Evolutionary conservation across 37 sponge, comb jelly and placozoan species (phyloP), one percentile per base, ranked within the genome.

Genomic region (Halichondria panicea): DNA sequence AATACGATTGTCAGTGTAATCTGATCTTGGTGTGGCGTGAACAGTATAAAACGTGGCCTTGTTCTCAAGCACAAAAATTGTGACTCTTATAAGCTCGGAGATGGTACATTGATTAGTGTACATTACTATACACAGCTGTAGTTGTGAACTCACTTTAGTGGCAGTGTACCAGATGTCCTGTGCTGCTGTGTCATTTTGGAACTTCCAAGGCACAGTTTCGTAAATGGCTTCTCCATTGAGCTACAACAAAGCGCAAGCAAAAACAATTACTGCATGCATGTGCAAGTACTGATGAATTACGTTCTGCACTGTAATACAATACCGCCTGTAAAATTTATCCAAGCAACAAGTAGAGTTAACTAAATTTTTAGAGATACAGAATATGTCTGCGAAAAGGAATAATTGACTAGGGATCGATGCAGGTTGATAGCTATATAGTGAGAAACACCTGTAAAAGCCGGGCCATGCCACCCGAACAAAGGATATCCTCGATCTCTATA

Each of bases 181-280:
- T 35, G 40, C 63, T 9, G 57, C 55, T 35, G 88, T 87, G 71
- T 91, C 92, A 76, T 75, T 80, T 64, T 91, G 92, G 19, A 76
- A 69, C 52, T 39, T 81, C 83, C 85, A 91, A 18, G 92, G 92
- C 9, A 81, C 41, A 28, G 69, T 68, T 19, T 66, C 39, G 55
- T 87, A 91, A 31, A 91, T 91, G 24, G 88, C 92, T 52, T 91
- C 92, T 56, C 92, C 88, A 71, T 87, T 91, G 24, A 91, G 59
- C 88, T 88, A 37, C 12, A 65, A 21, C 0, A 43, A 21, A 31
- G n/a, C 9, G 50, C 9, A 9, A 48, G 13, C 9, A 9, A 48
- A 48, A 18, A 18, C 9, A 48, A 9, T 48, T 48, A 48, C 50
- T 48, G 50, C 9, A 48, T 18, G 50, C 9, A 9, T 18, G 13